A percentile compares a stretch with the other conserved stretches of the same genome.
phyloP scores from a whole-genome alignment of 35 echinoderm and acorn worm genomes.

The Apostichopus parvimensis region DNA sequence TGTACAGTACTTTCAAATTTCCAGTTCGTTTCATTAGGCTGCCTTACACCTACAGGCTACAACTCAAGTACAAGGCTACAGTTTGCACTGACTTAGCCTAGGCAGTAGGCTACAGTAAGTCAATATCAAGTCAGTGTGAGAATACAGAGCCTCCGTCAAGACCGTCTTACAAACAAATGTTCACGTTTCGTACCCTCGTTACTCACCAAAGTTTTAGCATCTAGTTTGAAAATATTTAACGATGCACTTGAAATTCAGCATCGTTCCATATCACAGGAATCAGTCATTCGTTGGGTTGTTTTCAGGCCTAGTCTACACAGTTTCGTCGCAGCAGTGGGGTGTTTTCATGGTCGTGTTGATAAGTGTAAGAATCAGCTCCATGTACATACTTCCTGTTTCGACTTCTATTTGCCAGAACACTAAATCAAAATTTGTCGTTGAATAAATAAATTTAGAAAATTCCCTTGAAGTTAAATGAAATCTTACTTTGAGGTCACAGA shows the following conservation, averaged over 20 bases:
- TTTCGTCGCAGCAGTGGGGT: neutral
- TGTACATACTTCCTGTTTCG: conserved; percentile 21
- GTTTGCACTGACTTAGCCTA: no score
- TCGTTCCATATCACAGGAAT: neutral
- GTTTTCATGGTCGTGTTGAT: conserved; percentile 4
- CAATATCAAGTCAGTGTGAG: no score
- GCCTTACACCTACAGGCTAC: no score
- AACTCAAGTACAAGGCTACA: no score
- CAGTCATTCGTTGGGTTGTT: neutral
- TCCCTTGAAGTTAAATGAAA: no score
- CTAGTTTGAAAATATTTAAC: neutral
- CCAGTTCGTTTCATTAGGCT: no score
- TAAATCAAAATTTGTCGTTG: neutral
- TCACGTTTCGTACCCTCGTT: neutral
- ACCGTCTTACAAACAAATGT: neutral
- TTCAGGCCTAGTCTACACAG: neutral
- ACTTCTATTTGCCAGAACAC: neutral
- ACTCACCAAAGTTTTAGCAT: conserved; percentile 7
- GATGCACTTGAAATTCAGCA: neutral
- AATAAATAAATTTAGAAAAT: no score
- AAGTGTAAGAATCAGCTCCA: neutral
- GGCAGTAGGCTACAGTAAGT: no score
- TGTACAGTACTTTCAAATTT: no score
- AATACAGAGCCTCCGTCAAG: no score
- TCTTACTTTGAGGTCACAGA: no score